Conservation (phyloP, 2,888 invertebrate genomes). For the Carpatolechia fugitivella region DNA sequence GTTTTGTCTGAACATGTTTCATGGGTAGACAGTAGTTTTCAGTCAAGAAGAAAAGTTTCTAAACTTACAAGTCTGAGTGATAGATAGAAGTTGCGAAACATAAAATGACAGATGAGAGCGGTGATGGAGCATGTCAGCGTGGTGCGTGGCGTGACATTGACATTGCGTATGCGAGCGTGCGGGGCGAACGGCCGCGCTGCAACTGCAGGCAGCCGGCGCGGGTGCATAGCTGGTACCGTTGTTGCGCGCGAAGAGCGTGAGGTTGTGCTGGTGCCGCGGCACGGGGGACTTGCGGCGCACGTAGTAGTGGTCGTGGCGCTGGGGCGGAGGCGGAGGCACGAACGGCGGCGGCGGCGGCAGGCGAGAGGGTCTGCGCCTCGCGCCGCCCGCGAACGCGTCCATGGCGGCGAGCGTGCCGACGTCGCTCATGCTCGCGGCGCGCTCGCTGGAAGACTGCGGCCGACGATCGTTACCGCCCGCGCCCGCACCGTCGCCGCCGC, state of each 20-base stretch:
- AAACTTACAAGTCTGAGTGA: conserved; percentile 12
- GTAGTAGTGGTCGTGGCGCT: conserved; percentile 73
- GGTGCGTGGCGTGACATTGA: conserved; percentile 51
- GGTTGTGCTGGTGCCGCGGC: conserved; percentile 63
- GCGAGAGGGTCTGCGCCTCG: conserved; percentile 69
- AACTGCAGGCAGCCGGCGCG: conserved; percentile 24
- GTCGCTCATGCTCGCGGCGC: conserved; percentile 75
- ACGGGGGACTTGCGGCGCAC: conserved; percentile 74
- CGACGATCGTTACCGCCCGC: conserved; percentile 52
- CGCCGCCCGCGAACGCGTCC: conserved; percentile 77
- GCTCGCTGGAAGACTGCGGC: conserved; percentile 76
- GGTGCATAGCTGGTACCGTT: conserved; percentile 55
- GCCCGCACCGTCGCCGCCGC: conserved; percentile 32
- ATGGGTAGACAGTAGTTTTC: not conserved
- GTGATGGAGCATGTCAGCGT: conserved; percentile 25
- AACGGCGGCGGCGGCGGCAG: conserved; percentile 73
- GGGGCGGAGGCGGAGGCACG: conserved; percentile 72
- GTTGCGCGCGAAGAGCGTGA: conserved; percentile 70
- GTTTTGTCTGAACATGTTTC: not conserved
- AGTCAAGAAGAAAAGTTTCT: conserved; percentile 5
- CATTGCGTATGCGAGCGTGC: conserved; percentile 42
- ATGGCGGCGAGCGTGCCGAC: conserved; percentile 77
- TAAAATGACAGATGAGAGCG: conserved; percentile 23
- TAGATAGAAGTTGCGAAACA: conserved; percentile 15
- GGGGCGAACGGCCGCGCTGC: conserved; percentile 24